Percentiles rank a stretch among this genome's conserved stretches.
phyloP scores from a whole-genome alignment of 2,113 vertebrate genomes.

The Cochlearius cochlearius region DNA sequence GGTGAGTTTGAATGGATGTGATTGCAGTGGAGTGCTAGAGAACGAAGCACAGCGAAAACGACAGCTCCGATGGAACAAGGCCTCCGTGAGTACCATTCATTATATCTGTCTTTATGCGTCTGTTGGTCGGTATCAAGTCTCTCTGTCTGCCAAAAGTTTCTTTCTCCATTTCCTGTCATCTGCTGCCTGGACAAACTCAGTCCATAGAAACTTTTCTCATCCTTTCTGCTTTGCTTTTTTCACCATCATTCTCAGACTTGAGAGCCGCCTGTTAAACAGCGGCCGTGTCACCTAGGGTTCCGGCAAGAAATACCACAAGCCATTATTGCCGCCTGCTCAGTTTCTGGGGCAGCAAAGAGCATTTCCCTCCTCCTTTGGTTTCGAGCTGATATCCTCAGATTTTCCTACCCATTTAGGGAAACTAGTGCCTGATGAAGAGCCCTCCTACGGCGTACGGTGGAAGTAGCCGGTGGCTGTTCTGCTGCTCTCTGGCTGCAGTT shows the following conservation, averaged over 20 bases:
- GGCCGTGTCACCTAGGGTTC: not conserved
- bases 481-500: not conserved
- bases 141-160: not conserved
- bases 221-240: not conserved
- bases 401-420: not conserved
- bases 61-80: not conserved
- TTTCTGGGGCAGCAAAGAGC: not conserved
- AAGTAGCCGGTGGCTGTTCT: fast-evolving
- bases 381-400: not conserved
- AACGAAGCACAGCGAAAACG: not conserved
- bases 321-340: not conserved
- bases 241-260: not conserved
- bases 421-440: not conserved
- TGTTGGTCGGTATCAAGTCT: not conserved
- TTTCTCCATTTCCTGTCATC: not conserved
- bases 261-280: not conserved
- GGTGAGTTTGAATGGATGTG: not conserved
- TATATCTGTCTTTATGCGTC: not conserved
- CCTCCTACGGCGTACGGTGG: not conserved
- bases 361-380: not conserved
- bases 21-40: not conserved
- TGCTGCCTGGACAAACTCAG: not conserved
- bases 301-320: not conserved
- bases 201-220: not conserved
- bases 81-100: not conserved